These are phyloP conservation scores for Alosa alosa DNA, from an alignment of 2,113 vertebrate species.

Conservation along the genomic window DNA sequence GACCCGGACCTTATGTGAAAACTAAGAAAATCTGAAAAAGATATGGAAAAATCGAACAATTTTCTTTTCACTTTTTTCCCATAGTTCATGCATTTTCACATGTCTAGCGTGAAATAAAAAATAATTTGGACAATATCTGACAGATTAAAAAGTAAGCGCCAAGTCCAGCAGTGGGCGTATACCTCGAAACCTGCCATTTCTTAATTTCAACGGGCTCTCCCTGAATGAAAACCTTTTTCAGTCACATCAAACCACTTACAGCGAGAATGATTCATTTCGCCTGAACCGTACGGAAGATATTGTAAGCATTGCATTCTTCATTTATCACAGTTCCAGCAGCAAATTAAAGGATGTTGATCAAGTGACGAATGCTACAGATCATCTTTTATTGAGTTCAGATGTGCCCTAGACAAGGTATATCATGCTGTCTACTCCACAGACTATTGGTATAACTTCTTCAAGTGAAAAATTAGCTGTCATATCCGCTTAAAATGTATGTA, in stretches of 20 bases:
- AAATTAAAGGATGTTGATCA: neutral
- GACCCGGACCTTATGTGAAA: too few relatives aligned
- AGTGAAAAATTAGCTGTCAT: neutral
- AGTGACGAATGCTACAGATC: neutral
- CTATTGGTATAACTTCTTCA: conserved; percentile 27
- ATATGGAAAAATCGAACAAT: too few relatives aligned
- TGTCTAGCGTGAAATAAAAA: too few relatives aligned
- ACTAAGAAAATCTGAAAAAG: too few relatives aligned
- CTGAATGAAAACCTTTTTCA: neutral
- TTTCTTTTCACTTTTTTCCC: too few relatives aligned
- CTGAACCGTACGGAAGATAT: neutral
- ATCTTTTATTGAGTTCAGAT: neutral
- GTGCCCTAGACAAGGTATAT: conserved; percentile 16
- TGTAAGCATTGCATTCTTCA: neutral
- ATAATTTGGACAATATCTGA: too few relatives aligned
- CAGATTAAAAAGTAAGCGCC: too few relatives aligned
- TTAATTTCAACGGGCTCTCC: too few relatives aligned
- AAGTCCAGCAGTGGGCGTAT: too few relatives aligned
- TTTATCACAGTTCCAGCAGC: neutral
- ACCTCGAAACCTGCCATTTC: too few relatives aligned
- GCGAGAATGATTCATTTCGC: neutral
- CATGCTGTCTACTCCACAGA: conserved; percentile 26
- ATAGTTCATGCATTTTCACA: too few relatives aligned
- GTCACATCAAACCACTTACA: neutral
- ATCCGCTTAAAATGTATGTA: neutral